Base-by-base conservation (phyloP, 2,113 vertebrate species). In the Tupaia tana region DNA sequence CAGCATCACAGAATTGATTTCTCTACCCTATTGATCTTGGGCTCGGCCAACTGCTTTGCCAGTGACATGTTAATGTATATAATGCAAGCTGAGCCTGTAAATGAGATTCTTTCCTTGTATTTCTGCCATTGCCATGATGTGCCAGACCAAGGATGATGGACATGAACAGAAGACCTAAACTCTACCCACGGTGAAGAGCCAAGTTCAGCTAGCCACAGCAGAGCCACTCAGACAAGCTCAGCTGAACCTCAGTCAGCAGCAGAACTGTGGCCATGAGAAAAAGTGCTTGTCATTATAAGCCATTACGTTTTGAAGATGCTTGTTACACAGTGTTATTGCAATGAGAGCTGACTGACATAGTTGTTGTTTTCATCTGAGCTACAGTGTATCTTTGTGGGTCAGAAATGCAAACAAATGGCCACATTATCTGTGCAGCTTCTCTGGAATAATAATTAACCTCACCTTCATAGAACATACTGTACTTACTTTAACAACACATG, bases 331-430 rank as follows among this genome's bases (percentile, higher is more conserved):
- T 29, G 43, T 89, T 69, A 8, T 34, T 79, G 29, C 56, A 43
- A 29, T 89, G 29, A 18, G 52, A 78, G 20, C 74, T 66, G 34
- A 24, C 27, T 90, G 27, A 80, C 34, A 29, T 2, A 59, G n/a
- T 59, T 70, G 29, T 34, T 70, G 31, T 29, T 6, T 20, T 67
- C 22, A 70, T 24, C 54, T n/a, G 59, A 80, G 77, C n/a, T 70
- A 61, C 66, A 20, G 15, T 80, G 63, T 24, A 78, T 14, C 15
- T 34, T 34, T 80, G 88, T 59, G 22, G 15, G 54, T 61, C 66
- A 80, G 64, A 90, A 80, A 61, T 31, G 70, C 74, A 79, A 79
- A 69, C 64, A 77, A 69, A 80, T 69, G 66, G 10, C n/a, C 77
- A 90, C 9, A 70, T 70, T 13, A 54, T 70, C 18, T 43, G 64